A percentile compares a stretch with the other conserved stretches of the same genome.
Conservation (phyloP, 2,888 invertebrate genomes). For the Oxystoma pomonae region DNA sequence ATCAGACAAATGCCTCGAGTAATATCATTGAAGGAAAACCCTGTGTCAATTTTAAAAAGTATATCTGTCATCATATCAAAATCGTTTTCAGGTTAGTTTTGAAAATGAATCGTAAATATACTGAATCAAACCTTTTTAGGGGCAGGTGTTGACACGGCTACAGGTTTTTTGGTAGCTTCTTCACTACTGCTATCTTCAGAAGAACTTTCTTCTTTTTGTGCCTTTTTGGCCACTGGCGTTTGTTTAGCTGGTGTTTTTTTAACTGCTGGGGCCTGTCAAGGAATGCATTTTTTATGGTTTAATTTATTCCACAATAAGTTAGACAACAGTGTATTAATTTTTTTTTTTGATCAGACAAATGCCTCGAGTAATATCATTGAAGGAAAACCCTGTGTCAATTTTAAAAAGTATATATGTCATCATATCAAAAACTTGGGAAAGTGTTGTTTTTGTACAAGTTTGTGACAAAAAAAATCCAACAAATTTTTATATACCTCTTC, state of each 20-base stretch:
- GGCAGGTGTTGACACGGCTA: constrained; percentile 30
- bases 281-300: background rate
- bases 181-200: constrained; percentile 39
- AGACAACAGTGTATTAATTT: background rate
- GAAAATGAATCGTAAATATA: no score
- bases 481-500: constrained; percentile 11
- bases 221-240: constrained; percentile 28
- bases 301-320: no score
- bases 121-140: constrained; percentile 25
- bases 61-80: background rate
- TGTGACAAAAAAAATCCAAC: no score
- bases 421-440: no score
- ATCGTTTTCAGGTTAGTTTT: no score
- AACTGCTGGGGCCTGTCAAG: background rate
- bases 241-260: constrained; percentile 7
- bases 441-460: no score
- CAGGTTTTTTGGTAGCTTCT: constrained; percentile 30
- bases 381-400: background rate
- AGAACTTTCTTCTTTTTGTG: constrained; percentile 26
- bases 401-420: background rate
- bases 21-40: background rate
- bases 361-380: background rate
- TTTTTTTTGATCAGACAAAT: background rate
- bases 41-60: background rate
- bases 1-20: background rate